Evolutionary conservation across 1,140 invertebrate species (phyloP).

Genomic region (Matsumurasca onukii): DNA sequence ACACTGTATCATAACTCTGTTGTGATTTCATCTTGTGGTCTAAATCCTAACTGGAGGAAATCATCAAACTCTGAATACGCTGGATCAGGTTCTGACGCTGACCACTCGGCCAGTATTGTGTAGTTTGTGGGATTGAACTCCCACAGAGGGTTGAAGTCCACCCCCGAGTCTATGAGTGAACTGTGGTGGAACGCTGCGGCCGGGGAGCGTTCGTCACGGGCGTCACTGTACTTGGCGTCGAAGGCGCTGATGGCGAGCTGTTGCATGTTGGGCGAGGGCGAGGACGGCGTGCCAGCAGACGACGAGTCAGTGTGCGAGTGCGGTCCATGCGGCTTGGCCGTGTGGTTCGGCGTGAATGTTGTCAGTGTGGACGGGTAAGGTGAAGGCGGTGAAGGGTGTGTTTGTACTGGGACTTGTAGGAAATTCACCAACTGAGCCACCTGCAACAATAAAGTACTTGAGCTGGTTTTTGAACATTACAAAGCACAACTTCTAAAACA

Average conservation of each 20-base stretch:
- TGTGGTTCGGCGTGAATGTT: slow-evolving; percentile 34
- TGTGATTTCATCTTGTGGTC: slow-evolving; percentile 76
- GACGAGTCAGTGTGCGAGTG: slow-evolving; percentile 30
- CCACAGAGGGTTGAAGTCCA: slow-evolving; percentile 36
- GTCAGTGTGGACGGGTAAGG: slow-evolving; percentile 38
- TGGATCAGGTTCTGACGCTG: slow-evolving; percentile 49
- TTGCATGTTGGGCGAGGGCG: slow-evolving; percentile 43
- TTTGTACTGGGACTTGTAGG: slow-evolving; percentile 55
- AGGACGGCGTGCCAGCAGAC: slow-evolving; percentile 26
- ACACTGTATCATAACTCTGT: slow-evolving; percentile 73
- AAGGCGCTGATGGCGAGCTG: slow-evolving; percentile 50
- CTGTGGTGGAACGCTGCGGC: slow-evolving; percentile 32
- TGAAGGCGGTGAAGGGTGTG: slow-evolving; percentile 42
- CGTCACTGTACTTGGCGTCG: slow-evolving; percentile 46
- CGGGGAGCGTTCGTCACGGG: not conserved
- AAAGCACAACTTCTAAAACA: too few relatives aligned
- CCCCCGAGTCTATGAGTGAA: slow-evolving; percentile 35
- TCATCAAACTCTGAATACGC: slow-evolving; percentile 51
- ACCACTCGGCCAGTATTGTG: slow-evolving; percentile 58
- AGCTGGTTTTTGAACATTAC: too few relatives aligned
- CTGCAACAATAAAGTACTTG: slow-evolving; percentile 44
- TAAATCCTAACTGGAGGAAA: slow-evolving; percentile 68
- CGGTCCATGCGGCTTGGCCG: slow-evolving; percentile 3
- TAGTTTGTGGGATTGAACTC: slow-evolving; percentile 45
- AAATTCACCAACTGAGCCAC: slow-evolving; percentile 66